phyloP scores from a whole-genome alignment of 2,113 vertebrate genomes.

The Ailuropoda melanoleuca region DNA sequence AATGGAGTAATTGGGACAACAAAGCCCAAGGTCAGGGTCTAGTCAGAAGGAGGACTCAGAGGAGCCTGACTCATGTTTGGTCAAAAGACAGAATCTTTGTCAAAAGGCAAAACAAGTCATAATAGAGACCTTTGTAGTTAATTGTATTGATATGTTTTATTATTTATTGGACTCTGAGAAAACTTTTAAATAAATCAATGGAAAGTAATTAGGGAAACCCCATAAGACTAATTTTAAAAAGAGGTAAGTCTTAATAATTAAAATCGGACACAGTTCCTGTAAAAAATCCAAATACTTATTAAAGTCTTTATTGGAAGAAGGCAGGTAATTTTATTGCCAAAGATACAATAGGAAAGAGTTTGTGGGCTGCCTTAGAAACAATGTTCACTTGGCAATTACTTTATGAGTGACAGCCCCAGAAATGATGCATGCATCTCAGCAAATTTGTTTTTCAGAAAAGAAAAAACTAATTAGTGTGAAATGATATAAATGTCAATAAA shows the following conservation, averaged over 20 bases:
- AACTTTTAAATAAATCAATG: neutral
- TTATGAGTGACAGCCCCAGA: neutral
- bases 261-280: neutral
- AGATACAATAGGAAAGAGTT: neutral
- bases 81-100: neutral
- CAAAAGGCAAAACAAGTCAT: neutral
- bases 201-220: neutral
- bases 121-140: neutral
- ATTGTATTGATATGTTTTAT: neutral
- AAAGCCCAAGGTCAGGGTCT: neutral
- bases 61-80: neutral
- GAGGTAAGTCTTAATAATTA: neutral
- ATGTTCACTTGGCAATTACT: neutral
- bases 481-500: conserved; percentile 17
- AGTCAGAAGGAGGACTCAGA: neutral
- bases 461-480: neutral
- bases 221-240: neutral
- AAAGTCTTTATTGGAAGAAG: neutral
- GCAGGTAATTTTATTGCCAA: neutral
- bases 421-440: neutral
- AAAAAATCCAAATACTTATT: neutral
- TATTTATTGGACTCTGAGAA: neutral
- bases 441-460: neutral
- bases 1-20: neutral
- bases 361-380: neutral